These are phyloP conservation scores for Eurystomus glaucurus DNA, from an alignment of 2,797 vertebrate species.

Conservation along the genomic window DNA sequence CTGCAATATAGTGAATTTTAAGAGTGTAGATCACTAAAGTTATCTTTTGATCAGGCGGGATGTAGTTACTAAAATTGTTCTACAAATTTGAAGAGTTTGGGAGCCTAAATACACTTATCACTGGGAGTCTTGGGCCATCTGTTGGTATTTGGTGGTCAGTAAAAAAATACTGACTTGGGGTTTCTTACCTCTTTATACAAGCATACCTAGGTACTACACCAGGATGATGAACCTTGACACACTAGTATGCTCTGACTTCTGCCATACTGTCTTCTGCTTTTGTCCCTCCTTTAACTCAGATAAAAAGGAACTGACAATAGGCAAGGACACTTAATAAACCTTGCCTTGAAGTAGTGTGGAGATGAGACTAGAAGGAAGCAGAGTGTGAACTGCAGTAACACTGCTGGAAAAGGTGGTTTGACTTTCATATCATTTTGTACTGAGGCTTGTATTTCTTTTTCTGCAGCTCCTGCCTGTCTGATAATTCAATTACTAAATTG, in stretches of 20 bases:
- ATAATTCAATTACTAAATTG: not conserved
- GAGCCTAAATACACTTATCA: not conserved
- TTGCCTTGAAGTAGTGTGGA: not conserved
- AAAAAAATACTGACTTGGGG: not conserved
- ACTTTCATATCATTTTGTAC: not conserved
- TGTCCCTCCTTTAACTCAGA: not conserved
- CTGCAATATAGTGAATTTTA: not conserved
- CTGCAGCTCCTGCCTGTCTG: not conserved
- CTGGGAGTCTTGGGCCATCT: not conserved
- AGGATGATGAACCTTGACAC: not conserved
- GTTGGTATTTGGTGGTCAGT: not conserved
- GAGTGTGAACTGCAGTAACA: not conserved
- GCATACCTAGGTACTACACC: not conserved
- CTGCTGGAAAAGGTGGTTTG: not conserved
- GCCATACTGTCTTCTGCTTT: not conserved
- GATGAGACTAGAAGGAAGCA: not conserved
- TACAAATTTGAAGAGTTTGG: not conserved
- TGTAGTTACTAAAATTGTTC: not conserved
- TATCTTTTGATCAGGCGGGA: not conserved
- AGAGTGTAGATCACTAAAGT: not conserved
- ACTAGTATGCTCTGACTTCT: not conserved
- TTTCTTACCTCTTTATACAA: not conserved
- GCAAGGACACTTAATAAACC: not conserved
- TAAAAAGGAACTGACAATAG: not conserved
- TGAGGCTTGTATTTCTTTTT: not conserved